Evolutionary conservation across 2,113 vertebrate genomes (phyloP), one percentile per base, ranked within the genome.

Genomic region (Sapayoa aenigma): DNA sequence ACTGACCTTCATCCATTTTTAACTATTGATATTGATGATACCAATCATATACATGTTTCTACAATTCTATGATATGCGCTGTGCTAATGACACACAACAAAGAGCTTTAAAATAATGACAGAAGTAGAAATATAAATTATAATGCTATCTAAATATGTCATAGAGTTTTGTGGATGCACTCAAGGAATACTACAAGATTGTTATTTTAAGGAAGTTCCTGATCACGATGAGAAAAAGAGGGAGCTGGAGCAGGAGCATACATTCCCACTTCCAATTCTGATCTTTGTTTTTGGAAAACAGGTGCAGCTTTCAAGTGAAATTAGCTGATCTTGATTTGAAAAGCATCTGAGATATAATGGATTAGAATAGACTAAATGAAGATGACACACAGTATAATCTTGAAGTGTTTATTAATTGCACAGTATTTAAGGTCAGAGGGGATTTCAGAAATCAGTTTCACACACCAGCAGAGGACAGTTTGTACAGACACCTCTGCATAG

Each of bases 161-260:
- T 12, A 55, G 59, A n/a, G 1, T 46, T 63, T 33, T 11, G 23
- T 59, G 8, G 15, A 21, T 12, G 30, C 9, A n/a, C 42, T 24
- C 19, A 86, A 53, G 20, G 9, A 82, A 60, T 30, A 35, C 6
- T 49, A 20, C 5, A n/a, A 47, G 13, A 39, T 1, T 30, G 1
- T 11, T 58, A 12, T 71, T 76, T 58, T 20, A 31, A 49, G 37
- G 24, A 52, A 24, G 11, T 9, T 72, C 14, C 13, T 71, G 23
- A 46, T 4, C 23, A 28, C 3, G 75, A 5, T 7, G 21, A 24
- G 28, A 78, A 94, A 18, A 59, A 62, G 27, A 65, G 1, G 1
- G 3, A 5, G 0, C 1, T 56, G 12, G 27, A 47, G 66, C 30
- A 44, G 24, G 4, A 44, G 5, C 2, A 22, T 21, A 44, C 1